phyloP scores from a whole-genome alignment of 2,113 vertebrate species.

The Pogonocichla stellata region DNA sequence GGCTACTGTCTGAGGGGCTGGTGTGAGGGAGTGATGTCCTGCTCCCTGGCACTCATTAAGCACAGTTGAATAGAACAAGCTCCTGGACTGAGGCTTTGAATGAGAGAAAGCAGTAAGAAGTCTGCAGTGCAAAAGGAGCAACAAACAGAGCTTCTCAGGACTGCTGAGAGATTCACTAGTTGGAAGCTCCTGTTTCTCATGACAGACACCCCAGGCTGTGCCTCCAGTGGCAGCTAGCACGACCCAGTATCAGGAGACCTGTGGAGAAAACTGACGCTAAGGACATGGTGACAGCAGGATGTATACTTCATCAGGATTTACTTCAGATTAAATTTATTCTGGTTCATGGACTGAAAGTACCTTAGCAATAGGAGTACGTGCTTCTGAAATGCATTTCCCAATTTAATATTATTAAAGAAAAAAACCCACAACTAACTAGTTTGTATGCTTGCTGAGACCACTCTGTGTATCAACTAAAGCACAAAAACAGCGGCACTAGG shows the following conservation, averaged over 20 bases:
- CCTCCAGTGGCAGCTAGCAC: neutral
- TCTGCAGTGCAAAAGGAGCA: neutral
- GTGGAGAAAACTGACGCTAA: neutral
- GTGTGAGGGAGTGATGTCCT: neutral
- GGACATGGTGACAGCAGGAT: accelerated
- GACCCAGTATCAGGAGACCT: neutral
- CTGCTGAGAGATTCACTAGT: neutral
- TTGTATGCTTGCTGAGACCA: neutral
- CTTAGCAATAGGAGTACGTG: neutral
- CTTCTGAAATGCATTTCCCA: neutral
- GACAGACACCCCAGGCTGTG: neutral
- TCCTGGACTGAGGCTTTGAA: neutral
- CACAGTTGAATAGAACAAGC: no score
- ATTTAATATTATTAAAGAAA: neutral
- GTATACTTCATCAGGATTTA: neutral
- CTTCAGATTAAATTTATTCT: neutral
- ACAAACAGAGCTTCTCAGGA: neutral
- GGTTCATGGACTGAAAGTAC: neutral
- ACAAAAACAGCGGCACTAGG: neutral
- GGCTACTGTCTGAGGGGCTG: neutral
- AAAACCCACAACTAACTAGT: neutral
- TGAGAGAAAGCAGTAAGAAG: neutral
- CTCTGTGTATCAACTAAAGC: neutral
- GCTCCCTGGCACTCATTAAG: accelerated
- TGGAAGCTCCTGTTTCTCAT: neutral